Evolutionary conservation across 2,797 vertebrate genomes (phyloP).

Genomic region (Thamnophis elegans): DNA sequence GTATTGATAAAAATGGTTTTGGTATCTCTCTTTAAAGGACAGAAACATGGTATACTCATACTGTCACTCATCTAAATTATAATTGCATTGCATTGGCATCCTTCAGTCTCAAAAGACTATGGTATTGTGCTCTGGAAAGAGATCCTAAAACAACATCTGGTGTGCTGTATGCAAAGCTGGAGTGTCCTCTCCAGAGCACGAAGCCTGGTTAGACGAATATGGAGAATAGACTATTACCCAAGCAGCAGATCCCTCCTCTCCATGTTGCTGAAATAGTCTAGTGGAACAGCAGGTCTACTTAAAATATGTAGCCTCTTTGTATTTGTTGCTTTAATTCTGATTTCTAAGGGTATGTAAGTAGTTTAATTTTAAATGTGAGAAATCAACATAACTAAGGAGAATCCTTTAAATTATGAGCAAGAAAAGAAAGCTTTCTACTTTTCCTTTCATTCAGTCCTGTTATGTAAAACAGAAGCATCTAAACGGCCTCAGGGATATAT

Average conservation of each 20-base stretch:
- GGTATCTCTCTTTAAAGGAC: neutral
- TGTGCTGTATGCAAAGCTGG: no score
- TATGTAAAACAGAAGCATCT: no score
- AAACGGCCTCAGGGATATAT: no score
- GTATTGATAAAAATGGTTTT: neutral
- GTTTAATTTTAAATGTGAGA: neutral
- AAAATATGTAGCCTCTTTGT: neutral
- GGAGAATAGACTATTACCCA: no score
- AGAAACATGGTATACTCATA: neutral
- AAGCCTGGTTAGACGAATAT: no score
- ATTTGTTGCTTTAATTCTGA: neutral
- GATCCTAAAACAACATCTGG: no score
- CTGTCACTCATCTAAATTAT: neutral
- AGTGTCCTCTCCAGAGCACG: no score
- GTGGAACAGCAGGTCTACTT: neutral
- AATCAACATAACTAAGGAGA: neutral
- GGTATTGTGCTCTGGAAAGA: no score
- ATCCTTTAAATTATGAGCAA: neutral
- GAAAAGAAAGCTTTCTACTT: neutral
- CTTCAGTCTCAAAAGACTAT: no score
- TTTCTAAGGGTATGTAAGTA: neutral
- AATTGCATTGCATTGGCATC: neutral
- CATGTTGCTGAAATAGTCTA: no score
- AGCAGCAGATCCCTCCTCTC: no score
- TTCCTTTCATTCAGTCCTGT: neutral